These are phyloP conservation scores for Tapirus indicus DNA, from an alignment of 2,797 vertebrate genomes.

Conservation along the genomic window DNA sequence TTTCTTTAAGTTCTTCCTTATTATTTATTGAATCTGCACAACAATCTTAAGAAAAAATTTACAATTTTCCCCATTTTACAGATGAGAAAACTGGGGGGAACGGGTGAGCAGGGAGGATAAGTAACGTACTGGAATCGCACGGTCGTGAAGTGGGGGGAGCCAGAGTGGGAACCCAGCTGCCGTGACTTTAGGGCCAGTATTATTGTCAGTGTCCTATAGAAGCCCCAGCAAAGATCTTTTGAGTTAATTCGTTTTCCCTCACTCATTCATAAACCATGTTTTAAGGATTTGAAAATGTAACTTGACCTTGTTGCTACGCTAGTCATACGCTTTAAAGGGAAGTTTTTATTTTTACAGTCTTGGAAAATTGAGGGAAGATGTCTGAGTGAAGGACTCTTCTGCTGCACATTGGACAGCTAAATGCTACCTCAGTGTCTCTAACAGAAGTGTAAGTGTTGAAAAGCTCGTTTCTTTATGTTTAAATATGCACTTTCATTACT, in stretches of 20 bases:
- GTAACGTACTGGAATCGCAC: neutral
- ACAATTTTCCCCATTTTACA: neutral
- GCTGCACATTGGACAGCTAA: neutral
- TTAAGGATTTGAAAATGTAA: neutral
- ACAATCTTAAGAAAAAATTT: neutral
- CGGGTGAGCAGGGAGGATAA: neutral
- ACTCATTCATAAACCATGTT: neutral
- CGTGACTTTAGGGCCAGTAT: neutral
- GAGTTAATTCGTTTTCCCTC: neutral
- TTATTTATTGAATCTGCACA: neutral
- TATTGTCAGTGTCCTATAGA: too few species aligned
- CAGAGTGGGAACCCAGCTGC: neutral
- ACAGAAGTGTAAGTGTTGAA: neutral
- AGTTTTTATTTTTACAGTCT: neutral
- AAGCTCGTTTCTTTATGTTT: neutral
- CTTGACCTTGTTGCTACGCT: neutral
- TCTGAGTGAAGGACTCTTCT: neutral
- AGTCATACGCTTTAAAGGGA: neutral
- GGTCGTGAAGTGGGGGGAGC: neutral
- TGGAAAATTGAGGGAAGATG: neutral
- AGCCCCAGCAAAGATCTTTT: neutral
- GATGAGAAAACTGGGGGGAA: neutral
- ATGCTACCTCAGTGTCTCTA: neutral
- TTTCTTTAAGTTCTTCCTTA: neutral
- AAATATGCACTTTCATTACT: neutral